phyloP scores from a whole-genome alignment of 2,797 vertebrate genomes.

The Tarsius wallacei region DNA sequence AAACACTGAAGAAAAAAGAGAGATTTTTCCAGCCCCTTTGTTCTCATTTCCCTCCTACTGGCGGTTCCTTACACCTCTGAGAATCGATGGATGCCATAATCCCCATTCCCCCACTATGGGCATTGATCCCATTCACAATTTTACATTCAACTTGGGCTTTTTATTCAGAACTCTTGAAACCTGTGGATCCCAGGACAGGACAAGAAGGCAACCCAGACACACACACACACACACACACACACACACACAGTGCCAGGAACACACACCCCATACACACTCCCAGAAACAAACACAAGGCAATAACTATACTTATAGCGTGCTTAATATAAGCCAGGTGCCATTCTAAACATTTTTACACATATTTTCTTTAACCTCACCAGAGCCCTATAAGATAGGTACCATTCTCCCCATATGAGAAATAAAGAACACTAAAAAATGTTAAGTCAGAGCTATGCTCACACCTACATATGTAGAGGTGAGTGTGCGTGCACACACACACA shows the following conservation, averaged over 20 bases:
- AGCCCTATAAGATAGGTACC: background rate
- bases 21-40: background rate
- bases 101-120: fast-evolving
- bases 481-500: no score
- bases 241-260: background rate
- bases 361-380: background rate
- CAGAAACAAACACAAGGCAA: background rate
- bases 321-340: background rate
- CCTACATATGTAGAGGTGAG: background rate
- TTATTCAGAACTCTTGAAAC: fast-evolving
- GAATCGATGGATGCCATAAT: background rate
- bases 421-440: background rate
- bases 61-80: background rate
- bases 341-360: background rate
- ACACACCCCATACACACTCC: background rate
- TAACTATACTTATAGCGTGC: background rate
- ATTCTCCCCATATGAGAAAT: background rate
- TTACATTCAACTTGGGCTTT: background rate
- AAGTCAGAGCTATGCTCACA: background rate
- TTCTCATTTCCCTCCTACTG: background rate
- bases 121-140: background rate
- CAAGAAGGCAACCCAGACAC: background rate
- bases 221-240: background rate
- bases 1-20: background rate
- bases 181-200: background rate